These are phyloP conservation scores for Echinarachnius parma DNA, from an alignment of 53 echinoderm and acorn worm genomes.

Conservation along the genomic window DNA sequence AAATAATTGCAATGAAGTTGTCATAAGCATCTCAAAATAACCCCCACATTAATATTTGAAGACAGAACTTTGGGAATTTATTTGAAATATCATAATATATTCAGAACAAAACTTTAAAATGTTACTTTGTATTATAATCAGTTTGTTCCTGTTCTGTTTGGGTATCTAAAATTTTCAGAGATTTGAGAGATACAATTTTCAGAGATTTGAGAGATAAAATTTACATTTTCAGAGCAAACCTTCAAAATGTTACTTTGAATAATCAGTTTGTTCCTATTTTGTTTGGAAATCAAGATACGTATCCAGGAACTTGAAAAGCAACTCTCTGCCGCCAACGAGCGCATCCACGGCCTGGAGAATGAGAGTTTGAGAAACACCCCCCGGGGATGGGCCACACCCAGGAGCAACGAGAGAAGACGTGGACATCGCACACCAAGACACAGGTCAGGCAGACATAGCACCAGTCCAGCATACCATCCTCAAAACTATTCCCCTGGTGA, in stretches of 20 bases:
- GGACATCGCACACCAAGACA: slow-evolving; percentile 15
- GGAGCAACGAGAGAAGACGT: neutral
- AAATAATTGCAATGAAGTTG: too few species aligned
- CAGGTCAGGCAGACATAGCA: neutral
- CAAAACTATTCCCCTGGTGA: slow-evolving; percentile 6
- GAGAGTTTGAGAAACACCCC: slow-evolving; percentile 14
- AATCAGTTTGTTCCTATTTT: neutral
- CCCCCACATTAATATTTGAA: too few species aligned
- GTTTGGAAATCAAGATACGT: slow-evolving; percentile 43
- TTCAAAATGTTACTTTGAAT: neutral
- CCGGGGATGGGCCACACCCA: slow-evolving; percentile 20
- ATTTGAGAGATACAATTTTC: too few species aligned
- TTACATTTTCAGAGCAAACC: too few species aligned
- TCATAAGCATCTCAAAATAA: too few species aligned
- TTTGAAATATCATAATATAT: too few species aligned
- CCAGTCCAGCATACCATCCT: slow-evolving; percentile 13
- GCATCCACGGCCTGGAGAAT: slow-evolving; percentile 23
- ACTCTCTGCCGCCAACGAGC: slow-evolving; percentile 50
- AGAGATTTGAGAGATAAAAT: too few species aligned
- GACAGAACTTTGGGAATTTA: too few species aligned
- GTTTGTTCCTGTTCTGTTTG: too few species aligned
- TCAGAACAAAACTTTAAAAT: too few species aligned
- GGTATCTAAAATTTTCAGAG: too few species aligned
- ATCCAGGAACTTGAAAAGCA: slow-evolving; percentile 77
- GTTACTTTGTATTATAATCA: too few species aligned